These are phyloP conservation scores for Polia nebulosa DNA, from an alignment of 2,888 invertebrate species.

Conservation along the genomic window DNA sequence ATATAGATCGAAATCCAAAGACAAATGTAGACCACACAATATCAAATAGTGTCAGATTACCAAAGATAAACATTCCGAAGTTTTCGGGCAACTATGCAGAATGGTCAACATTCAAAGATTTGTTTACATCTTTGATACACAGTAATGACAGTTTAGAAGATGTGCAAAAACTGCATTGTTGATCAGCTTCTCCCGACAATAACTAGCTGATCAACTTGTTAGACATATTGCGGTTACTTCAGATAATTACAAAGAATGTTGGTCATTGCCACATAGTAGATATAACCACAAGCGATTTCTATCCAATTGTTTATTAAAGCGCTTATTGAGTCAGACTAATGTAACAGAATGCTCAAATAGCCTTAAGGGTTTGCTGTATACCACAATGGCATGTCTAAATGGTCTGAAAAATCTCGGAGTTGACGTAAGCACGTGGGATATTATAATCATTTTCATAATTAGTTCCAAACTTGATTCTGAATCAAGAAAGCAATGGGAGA, in stretches of 20 bases:
- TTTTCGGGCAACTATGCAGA: constrained; percentile 11
- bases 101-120: constrained; percentile 8
- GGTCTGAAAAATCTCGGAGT: constrained; percentile 20
- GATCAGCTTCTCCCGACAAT: too few relatives aligned
- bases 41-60: constrained; percentile 10
- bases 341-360: constrained; percentile 9
- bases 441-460: background rate
- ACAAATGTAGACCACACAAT: background rate
- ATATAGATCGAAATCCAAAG: background rate
- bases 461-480: constrained; percentile 10
- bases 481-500: constrained; percentile 1
- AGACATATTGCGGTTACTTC: constrained; percentile 15
- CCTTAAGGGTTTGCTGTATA: constrained; percentile 6
- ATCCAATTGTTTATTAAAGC: constrained; percentile 12
- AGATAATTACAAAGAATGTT: constrained; percentile 12
- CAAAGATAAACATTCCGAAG: constrained; percentile 4
- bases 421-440: constrained; percentile 18
- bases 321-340: constrained; percentile 11
- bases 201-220: too few relatives aligned
- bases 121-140: constrained; percentile 7
- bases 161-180: constrained; percentile 6
- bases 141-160: background rate
- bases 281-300: constrained; percentile 8
- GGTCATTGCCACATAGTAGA: constrained; percentile 5
- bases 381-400: constrained; percentile 19